Percentiles rank a stretch among this genome's conserved stretches.
phyloP scores from a whole-genome alignment of 2,113 vertebrate species.

The Phylloscopus trochilus region DNA sequence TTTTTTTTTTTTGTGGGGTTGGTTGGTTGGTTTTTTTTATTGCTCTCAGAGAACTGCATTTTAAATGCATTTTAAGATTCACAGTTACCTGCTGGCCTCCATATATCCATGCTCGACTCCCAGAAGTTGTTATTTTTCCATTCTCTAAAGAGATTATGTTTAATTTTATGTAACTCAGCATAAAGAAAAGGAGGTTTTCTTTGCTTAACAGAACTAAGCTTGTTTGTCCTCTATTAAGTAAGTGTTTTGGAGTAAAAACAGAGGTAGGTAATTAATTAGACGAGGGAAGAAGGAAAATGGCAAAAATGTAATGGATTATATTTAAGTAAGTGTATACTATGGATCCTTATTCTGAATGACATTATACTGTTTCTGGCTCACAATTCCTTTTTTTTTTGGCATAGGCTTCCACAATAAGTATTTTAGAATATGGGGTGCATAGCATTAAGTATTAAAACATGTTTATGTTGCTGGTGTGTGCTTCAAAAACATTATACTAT shows the following conservation, averaged over 20 bases:
- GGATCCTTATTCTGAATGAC: background rate
- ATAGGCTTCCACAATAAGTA: background rate
- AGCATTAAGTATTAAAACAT: background rate
- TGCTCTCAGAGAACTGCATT: constrained; percentile 73
- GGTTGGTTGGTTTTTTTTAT: background rate
- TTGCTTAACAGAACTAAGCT: background rate
- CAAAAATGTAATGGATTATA: background rate
- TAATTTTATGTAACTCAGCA: background rate
- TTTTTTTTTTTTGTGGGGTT: no score
- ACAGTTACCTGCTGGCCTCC: background rate
- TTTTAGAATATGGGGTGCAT: background rate
- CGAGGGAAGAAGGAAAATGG: background rate
- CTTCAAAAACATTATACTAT: background rate
- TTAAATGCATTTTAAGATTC: constrained; percentile 1
- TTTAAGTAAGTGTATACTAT: background rate
- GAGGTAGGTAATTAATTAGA: background rate
- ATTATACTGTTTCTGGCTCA: background rate
- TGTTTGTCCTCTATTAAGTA: background rate
- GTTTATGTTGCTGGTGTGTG: background rate
- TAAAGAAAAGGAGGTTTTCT: background rate
- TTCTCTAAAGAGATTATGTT: background rate
- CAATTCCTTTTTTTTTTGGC: background rate
- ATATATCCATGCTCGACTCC: background rate
- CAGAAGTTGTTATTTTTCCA: background rate
- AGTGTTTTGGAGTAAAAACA: background rate